These are phyloP conservation scores for Chloroclystis v-ata DNA, from an alignment of 2,888 invertebrate species.

Conservation along the genomic window DNA sequence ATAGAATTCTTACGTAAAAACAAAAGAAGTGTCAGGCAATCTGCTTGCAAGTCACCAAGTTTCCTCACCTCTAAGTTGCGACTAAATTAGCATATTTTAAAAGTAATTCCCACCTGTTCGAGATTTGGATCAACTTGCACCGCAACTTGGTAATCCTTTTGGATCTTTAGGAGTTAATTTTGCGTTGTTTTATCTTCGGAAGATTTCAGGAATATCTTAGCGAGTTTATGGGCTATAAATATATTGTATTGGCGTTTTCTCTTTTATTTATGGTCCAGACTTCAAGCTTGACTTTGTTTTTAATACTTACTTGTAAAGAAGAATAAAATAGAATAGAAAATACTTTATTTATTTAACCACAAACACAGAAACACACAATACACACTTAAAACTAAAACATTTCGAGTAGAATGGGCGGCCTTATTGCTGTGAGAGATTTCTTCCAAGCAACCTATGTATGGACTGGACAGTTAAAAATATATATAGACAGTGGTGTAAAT, in stretches of 20 bases:
- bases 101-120: slow-evolving; percentile 53
- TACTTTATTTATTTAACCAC: no score
- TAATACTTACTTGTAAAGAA: no score
- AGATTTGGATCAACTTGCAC: slow-evolving; percentile 27
- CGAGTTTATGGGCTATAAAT: not conserved
- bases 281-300: no score
- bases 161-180: slow-evolving; percentile 15
- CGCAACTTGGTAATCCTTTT: slow-evolving; percentile 11
- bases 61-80: slow-evolving; percentile 25
- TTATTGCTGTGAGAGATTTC: no score
- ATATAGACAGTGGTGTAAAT: no score
- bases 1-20: not conserved
- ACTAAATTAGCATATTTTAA: slow-evolving; percentile 56
- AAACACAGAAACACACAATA: no score
- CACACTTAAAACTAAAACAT: no score
- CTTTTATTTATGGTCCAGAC: no score
- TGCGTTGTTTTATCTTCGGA: not conserved
- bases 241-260: not conserved
- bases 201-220: not conserved
- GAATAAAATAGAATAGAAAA: no score
- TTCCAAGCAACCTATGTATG: no score
- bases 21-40: slow-evolving; percentile 20
- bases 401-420: no score
- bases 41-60: slow-evolving; percentile 18
- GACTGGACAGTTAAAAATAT: no score